Evolutionary conservation across 2,113 vertebrate genomes (phyloP), one percentile per base, ranked within the genome.

Genomic region (Balaeniceps rex): DNA sequence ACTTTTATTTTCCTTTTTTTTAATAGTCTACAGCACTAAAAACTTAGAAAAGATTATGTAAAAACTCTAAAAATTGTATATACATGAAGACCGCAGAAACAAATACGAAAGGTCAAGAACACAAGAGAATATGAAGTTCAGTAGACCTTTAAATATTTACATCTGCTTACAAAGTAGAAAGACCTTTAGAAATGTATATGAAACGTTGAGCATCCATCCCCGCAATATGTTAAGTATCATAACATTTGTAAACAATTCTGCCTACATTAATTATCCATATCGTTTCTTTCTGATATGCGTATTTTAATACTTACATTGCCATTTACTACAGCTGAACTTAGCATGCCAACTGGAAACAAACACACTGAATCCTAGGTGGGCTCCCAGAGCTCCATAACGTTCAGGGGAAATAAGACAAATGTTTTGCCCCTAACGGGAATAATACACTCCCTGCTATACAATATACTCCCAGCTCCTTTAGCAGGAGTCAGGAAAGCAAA

Each of bases 361-460:
- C n/a, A 34, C n/a, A 14, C 54, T 12, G 76, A n/a, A 52, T 34
- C 55, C 47, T 6, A 70, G 61, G 54, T 42, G 81, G 79, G 66
- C 38, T 93, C n/a, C 63, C 38, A 34, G 31, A 70, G 28, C 36
- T 71, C 74, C 25, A 5, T 3, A n/a, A 19, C 0, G 0, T 19
- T 61, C 36, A 51, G 36, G 57, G 42, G 25, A 78, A 87, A 28
- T 14, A 29, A 21, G 33, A 70, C 29, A 76, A 91, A 52, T 12
- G 17, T 34, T 70, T 13, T 88, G 46, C 4, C 19, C 14, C 13
- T 16, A 36, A 47, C 0, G 0, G 42, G 57, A 92, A 68, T 19
- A 54, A 36, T 2, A 65, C 21, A 5, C 17, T 42, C 51, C 49
- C 81, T 66, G 44, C 65, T 54, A 7, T 3, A 8, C 25, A 36